A percentile compares a stretch with the other conserved stretches of the same genome.
Conservation (phyloP, 2,797 vertebrate genomes). For the Saxicola maurus region DNA sequence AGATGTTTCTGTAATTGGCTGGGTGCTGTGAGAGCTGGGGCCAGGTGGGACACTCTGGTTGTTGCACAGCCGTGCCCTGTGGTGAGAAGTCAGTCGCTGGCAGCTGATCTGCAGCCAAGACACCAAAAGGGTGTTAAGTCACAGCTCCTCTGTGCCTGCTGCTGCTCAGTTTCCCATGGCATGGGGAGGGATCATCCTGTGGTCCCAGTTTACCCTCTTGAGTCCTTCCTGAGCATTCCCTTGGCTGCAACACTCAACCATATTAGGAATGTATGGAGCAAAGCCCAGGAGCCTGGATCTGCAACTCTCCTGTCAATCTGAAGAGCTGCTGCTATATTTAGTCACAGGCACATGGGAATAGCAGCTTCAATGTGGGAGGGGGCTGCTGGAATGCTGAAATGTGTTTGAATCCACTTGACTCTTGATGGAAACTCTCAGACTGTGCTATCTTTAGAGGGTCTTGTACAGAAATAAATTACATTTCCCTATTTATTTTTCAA, state of each 20-base stretch:
- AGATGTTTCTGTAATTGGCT: background rate
- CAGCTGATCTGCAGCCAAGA: background rate
- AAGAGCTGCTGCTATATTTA: slow-evolving; percentile 73
- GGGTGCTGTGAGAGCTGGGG: background rate
- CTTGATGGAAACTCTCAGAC: background rate
- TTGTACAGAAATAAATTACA: background rate
- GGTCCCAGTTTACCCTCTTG: slow-evolving; percentile 10
- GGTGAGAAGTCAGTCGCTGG: background rate
- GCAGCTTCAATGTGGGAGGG: slow-evolving; percentile 63
- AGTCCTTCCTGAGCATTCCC: slow-evolving; percentile 3
- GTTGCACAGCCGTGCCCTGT: no score
- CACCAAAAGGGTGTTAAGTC: slow-evolving; percentile 33
- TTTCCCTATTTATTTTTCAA: background rate
- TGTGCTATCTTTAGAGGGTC: background rate
- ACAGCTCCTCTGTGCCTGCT: background rate
- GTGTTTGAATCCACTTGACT: background rate
- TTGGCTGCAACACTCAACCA: slow-evolving; percentile 61
- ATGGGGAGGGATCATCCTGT: background rate
- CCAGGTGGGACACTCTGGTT: background rate
- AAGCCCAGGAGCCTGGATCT: slow-evolving; percentile 56
- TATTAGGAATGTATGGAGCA: slow-evolving; percentile 76
- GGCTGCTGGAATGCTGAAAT: slow-evolving; percentile 48
- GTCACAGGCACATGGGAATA: slow-evolving; percentile 63
- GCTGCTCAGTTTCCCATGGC: slow-evolving; percentile 18
- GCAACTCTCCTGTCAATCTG: slow-evolving; percentile 67